A percentile compares a stretch with the other conserved stretches of the same genome.
Evolutionary conservation across 1,140 invertebrate species (phyloP).

Genomic region (Drosophila arawakana): DNA sequence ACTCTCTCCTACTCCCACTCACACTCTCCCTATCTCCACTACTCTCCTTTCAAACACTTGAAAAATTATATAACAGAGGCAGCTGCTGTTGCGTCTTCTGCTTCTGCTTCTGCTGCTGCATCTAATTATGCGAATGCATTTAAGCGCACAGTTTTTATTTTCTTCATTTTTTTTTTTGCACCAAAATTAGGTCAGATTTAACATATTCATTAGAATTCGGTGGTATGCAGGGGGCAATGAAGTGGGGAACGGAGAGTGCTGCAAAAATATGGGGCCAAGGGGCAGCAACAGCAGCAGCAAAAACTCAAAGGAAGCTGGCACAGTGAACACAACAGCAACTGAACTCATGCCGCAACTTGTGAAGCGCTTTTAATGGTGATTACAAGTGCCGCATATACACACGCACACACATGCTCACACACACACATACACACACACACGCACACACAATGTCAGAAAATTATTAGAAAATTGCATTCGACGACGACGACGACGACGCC

Average conservation of each 20-base stretch:
- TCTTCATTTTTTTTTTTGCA: conserved; percentile 33
- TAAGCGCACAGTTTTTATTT: conserved; percentile 65
- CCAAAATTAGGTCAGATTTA: conserved; percentile 78
- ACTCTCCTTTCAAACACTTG: background rate
- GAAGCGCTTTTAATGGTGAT: conserved; percentile 79
- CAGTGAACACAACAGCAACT: conserved; percentile 31
- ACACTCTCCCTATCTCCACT: background rate
- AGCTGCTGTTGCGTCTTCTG: conserved; percentile 16
- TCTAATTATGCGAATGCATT: conserved; percentile 81
- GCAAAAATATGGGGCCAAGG: conserved; percentile 43
- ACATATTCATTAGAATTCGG: conserved; percentile 78
- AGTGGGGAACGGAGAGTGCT: conserved; percentile 16
- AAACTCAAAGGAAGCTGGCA: conserved; percentile 34
- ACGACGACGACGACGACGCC: conserved; percentile 46
- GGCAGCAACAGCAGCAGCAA: conserved; percentile 18
- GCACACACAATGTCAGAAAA: conserved; percentile 51
- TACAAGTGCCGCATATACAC: conserved; percentile 63
- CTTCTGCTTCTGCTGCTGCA: conserved; percentile 38
- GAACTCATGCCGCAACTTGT: conserved; percentile 45
- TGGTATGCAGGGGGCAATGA: background rate
- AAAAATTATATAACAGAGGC: conserved; percentile 32
- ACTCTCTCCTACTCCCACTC: background rate
- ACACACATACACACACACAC: conserved; percentile 7
- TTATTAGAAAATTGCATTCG: conserved; percentile 82
- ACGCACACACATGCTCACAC: conserved; percentile 29